These are phyloP conservation scores for Sturnus vulgaris DNA, from an alignment of 2,113 vertebrate species.

Conservation along the genomic window DNA sequence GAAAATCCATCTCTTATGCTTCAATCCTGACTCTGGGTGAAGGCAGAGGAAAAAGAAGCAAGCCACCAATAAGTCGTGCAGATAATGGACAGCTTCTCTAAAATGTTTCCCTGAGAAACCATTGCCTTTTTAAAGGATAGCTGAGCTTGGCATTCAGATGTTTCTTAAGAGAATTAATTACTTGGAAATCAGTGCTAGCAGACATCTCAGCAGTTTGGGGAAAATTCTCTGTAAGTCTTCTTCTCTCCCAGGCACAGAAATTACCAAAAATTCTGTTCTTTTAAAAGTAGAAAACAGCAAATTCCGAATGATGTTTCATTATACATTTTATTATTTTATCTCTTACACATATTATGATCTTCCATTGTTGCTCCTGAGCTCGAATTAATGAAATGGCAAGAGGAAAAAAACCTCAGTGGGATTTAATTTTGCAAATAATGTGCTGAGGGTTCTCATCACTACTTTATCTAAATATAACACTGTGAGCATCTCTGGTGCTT, in stretches of 20 bases:
- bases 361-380: neutral
- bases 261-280: neutral
- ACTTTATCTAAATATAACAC: conserved; percentile 17
- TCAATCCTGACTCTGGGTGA: too few relatives aligned
- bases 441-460: conserved; percentile 15
- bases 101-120: neutral
- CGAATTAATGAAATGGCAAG: conserved; percentile 29
- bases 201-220: neutral
- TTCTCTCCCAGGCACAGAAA: neutral
- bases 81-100: neutral
- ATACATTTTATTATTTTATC: neutral
- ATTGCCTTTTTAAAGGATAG: neutral
- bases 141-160: neutral
- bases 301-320: neutral
- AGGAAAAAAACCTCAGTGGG: neutral
- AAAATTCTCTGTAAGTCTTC: neutral
- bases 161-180: neutral
- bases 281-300: neutral
- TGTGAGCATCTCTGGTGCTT: conserved; percentile 16
- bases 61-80: too few relatives aligned
- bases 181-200: neutral
- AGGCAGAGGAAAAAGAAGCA: too few relatives aligned
- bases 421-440: conserved; percentile 31
- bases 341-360: neutral
- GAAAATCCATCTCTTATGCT: too few relatives aligned